Evolutionary conservation across 1,140 invertebrate genomes (phyloP), one percentile per base, ranked within the genome.

Genomic region (Hypsibius dujardini): DNA sequence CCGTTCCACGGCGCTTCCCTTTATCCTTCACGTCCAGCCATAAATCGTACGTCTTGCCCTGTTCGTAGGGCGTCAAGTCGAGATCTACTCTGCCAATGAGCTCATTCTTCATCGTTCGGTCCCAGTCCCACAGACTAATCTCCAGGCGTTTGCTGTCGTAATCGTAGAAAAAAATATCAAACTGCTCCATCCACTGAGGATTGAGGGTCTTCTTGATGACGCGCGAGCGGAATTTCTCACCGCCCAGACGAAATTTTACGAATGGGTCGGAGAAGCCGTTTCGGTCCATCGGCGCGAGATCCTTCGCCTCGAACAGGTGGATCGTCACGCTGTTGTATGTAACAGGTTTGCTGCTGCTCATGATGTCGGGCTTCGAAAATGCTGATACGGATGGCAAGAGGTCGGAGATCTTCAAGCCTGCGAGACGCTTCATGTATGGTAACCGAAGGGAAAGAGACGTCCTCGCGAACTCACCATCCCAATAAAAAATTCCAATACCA

Each of bases 171-270:
- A 97, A 92, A 2, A 98, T 83, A 79, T 98, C 93, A 79, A 98
- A 97, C 79, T 97, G 93, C 77, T 99, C 95, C 76, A 95, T 77
- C 95, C 94, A 98, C 74, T 87, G 84, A 14, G 92, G 90, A 79
- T 86, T 88, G 47, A 89, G 79, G 0, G 88, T 88, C 77, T 90
- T 88, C 81, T 88, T 87, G 74, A 95, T 88, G 71, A 89, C 93
- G 79, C 90, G 87, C 74, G 90, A 92, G 82, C 97, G 96, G 82
- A 94, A 98, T 81, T 97, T 97, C 82, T 98, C 95, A 76, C 89
- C 91, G 73, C 92, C 93, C 77, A 98, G 85, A 79, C 90, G 92
- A 83, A 98, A 97, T 81, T 95, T 97, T 76, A 94, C 91, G 78
- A 95, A 97, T 69, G 92, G 91, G 80, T 98, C 93, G 74, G 88